Base-by-base conservation (phyloP, 92 coral and sea anemone genomes). In the Scolanthus callimorphus region DNA sequence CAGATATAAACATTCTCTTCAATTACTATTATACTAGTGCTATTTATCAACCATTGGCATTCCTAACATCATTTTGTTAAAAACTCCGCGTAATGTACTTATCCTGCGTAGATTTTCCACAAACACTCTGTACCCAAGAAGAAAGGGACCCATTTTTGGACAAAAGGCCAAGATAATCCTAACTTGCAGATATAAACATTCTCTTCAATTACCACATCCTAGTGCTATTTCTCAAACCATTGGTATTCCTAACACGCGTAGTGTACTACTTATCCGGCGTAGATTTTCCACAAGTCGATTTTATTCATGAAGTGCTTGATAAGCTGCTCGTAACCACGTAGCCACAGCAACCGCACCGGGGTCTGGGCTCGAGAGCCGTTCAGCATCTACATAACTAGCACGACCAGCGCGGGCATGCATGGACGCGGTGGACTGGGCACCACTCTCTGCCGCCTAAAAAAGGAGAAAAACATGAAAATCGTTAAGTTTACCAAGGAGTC, bases 331-430 rank as follows among this genome's bases (percentile, higher is more conserved):
- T 62, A 88, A 37, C 96, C 96, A 94, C 19, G 82, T 56, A 12
- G 85, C 94, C 30, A 62, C 96, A 26, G 87, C 96, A 17, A 84
- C 73, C 12, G 99, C 99, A 11, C 99, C 99, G 31, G 99, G 96
- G 56, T 94, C 99, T 56, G 88, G 90, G 31, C 76, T 72, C 58
- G 77, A 82, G 31, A 94, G 70, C 25, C 63, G 81, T 6, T 69
- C 78, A 1, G 86, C 71, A 22, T 84, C 84, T 30, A 94, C 81
- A 44, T 94, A 88, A 68, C 99, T 94, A 12, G 99, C 78, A 49
- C 99, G 88, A 50, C 99, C 99, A 26, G 99, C 99, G 63, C 89
- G 80, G 73, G 99, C 99, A 27, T 71, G 69, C 99, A 94, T 94
- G 63, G 38, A 77, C 31, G 91, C 80, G 43, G 97, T 91, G 4